phyloP scores from a whole-genome alignment of 92 coral and sea anemone species.

The Porites cylindrica region DNA sequence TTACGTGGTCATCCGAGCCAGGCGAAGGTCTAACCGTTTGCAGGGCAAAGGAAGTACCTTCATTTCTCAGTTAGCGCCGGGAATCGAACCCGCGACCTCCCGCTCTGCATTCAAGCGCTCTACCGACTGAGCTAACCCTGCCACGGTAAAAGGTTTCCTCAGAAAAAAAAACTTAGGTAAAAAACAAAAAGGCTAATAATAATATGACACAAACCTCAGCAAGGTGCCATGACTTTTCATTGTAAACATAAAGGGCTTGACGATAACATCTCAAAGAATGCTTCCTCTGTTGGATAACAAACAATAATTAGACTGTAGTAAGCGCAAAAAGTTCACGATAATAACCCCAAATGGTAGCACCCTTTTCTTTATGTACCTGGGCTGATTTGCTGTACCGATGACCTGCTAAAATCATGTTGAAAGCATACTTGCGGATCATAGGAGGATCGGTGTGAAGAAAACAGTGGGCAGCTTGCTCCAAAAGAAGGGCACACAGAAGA shows the following conservation, averaged over 20 bases:
- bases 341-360: too few relatives aligned
- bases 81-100: too few relatives aligned
- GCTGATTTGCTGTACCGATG: conserved; percentile 97
- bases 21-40: too few relatives aligned
- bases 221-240: conserved; percentile 90
- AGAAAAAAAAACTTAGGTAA: neutral
- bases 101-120: too few relatives aligned
- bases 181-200: neutral
- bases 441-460: conserved; percentile 89
- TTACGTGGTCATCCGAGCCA: too few relatives aligned
- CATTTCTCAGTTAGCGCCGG: too few relatives aligned
- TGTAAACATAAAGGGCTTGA: conserved; percentile 86
- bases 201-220: conserved; percentile 75
- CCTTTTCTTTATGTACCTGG: conserved; percentile 62
- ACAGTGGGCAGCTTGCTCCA: conserved; percentile 98
- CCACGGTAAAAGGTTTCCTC: too few relatives aligned
- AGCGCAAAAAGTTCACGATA: neutral
- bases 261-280: conserved; percentile 95
- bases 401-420: conserved; percentile 97
- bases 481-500: conserved; percentile 90
- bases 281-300: conserved; percentile 73
- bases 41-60: too few relatives aligned
- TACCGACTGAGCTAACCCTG: too few relatives aligned
- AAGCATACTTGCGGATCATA: conserved; percentile 97
- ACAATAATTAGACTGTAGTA: too few relatives aligned